These are phyloP conservation scores for Halichoerus grypus DNA, from an alignment of 2,113 vertebrate species.

Conservation along the genomic window DNA sequence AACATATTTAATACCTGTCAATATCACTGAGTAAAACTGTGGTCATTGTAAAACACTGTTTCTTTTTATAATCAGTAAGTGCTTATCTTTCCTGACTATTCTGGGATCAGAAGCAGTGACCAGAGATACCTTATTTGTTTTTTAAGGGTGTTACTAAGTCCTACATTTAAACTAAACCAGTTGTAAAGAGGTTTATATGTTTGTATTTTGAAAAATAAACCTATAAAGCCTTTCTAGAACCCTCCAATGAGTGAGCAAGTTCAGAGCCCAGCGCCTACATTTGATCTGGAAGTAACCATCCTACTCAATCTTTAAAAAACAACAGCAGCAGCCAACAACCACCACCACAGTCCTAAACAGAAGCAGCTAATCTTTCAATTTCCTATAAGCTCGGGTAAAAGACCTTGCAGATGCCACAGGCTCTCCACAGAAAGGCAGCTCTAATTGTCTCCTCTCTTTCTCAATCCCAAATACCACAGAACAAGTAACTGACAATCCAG, in stretches of 20 bases:
- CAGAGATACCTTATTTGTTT: neutral
- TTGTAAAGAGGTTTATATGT: neutral
- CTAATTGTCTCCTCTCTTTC: neutral
- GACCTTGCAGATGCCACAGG: neutral
- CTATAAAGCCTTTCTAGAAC: neutral
- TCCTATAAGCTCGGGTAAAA: neutral
- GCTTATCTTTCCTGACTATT: neutral
- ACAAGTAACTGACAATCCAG: neutral
- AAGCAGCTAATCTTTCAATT: neutral
- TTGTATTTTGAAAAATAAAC: neutral
- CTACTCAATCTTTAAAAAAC: neutral
- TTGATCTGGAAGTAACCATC: neutral
- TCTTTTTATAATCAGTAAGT: neutral
- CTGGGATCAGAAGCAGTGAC: neutral
- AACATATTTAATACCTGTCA: neutral
- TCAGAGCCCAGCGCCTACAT: neutral
- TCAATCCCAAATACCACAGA: neutral
- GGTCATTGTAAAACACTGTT: neutral
- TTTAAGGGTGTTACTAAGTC: neutral
- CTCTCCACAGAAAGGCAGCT: neutral
- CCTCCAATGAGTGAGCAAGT: neutral
- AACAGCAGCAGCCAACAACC: neutral
- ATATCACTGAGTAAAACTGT: neutral
- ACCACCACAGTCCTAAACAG: neutral
- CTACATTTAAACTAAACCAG: constrained; percentile 23